phyloP scores from a whole-genome alignment of 1,140 invertebrate species.

The Procambarus clarkii region DNA sequence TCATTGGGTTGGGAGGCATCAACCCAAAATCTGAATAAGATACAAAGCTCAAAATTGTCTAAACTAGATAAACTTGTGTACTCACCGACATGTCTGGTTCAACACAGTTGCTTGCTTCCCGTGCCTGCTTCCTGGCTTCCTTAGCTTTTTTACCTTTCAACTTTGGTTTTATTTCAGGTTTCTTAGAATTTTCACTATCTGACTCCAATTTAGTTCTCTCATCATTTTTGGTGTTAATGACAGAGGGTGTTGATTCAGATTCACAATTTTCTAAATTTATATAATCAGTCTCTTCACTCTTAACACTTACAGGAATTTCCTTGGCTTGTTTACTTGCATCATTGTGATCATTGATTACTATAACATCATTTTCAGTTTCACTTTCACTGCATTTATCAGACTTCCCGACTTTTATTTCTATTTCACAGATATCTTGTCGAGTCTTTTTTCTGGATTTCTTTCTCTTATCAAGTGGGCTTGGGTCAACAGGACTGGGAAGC shows the following conservation, averaged over 20 bases:
- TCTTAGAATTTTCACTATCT: background rate
- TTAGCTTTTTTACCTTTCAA: slow-evolving; percentile 46
- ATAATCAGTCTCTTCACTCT: background rate
- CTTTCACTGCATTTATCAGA: background rate
- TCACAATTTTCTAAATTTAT: background rate
- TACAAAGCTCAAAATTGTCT: too few relatives aligned
- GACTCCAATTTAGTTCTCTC: background rate
- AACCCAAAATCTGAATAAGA: too few relatives aligned
- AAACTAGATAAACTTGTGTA: background rate
- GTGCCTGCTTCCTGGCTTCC: slow-evolving; percentile 24
- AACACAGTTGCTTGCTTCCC: slow-evolving; percentile 5
- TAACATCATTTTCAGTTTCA: background rate
- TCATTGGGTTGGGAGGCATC: too few relatives aligned
- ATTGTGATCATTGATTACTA: background rate
- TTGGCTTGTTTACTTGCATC: background rate
- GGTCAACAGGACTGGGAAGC: background rate
- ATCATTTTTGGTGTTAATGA: background rate
- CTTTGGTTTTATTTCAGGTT: slow-evolving; percentile 17
- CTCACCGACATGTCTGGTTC: slow-evolving; percentile 10
- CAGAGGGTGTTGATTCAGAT: background rate
- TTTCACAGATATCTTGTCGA: background rate
- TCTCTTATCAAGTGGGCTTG: background rate
- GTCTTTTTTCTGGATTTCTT: slow-evolving; percentile 35
- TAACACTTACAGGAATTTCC: background rate
- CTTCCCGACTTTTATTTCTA: background rate